Conservation (phyloP, 2,888 invertebrate species). For the Nomada lathburiana region DNA sequence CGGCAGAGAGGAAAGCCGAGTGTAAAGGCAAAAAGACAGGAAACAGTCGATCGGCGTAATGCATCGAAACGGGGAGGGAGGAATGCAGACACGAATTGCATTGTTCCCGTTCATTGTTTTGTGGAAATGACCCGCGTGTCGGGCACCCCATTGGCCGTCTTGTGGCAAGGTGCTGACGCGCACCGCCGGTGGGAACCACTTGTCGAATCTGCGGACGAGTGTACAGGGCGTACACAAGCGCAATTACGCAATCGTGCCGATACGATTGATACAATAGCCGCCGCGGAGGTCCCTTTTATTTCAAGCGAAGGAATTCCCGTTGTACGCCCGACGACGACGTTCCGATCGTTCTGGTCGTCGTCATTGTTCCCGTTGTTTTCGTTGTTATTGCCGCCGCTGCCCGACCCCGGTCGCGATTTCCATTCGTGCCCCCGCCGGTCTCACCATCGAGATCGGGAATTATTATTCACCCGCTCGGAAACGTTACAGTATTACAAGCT, state of each 20-base stretch:
- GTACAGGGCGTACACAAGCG: slow-evolving; percentile 14
- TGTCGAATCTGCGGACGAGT: slow-evolving; percentile 74
- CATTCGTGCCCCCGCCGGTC: slow-evolving; percentile 40
- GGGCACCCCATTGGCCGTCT: slow-evolving; percentile 51
- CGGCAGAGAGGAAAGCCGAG: background rate
- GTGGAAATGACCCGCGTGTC: slow-evolving; percentile 64
- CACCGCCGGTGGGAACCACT: slow-evolving; percentile 82
- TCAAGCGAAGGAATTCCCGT: slow-evolving; percentile 79
- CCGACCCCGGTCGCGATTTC: slow-evolving; percentile 38
- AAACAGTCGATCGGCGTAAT: slow-evolving; percentile 1
- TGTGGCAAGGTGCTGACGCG: slow-evolving; percentile 66
- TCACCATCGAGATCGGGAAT: slow-evolving; percentile 67
- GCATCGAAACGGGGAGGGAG: slow-evolving; percentile 6
- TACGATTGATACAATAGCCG: slow-evolving; percentile 32
- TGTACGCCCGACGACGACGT: slow-evolving; percentile 15
- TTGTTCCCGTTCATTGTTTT: slow-evolving; percentile 62
- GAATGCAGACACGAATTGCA: slow-evolving; percentile 36
- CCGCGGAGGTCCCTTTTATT: slow-evolving; percentile 70
- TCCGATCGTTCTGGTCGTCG: slow-evolving; percentile 48
- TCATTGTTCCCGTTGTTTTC: slow-evolving; percentile 65
- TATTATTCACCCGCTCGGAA: slow-evolving; percentile 83
- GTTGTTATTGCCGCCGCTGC: slow-evolving; percentile 49
- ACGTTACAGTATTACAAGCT: slow-evolving; percentile 81
- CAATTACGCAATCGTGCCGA: slow-evolving; percentile 33
- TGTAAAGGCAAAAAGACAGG: slow-evolving; percentile 19